These are phyloP conservation scores for Pectinophora gossypiella DNA, from an alignment of 1,140 invertebrate genomes.

Conservation along the genomic window DNA sequence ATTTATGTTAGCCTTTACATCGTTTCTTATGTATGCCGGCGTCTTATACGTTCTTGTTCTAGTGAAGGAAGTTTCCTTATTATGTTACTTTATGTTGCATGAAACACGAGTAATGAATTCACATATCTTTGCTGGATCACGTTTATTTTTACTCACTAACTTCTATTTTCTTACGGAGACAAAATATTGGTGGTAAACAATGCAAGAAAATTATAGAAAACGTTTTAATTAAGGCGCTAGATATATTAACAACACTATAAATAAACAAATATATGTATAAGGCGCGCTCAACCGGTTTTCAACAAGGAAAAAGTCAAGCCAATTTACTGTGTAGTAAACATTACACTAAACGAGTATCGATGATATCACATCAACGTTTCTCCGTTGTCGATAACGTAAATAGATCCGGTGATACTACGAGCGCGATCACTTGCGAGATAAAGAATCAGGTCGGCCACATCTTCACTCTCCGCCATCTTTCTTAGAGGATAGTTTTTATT, in stretches of 20 bases:
- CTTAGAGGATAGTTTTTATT: constrained; percentile 32
- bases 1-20: constrained; percentile 30
- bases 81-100: neutral
- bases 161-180: too few species aligned
- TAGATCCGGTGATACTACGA: constrained; percentile 88
- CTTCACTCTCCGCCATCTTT: constrained; percentile 68
- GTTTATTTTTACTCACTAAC: too few species aligned
- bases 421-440: constrained; percentile 89
- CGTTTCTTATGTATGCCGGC: neutral
- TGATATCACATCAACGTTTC: constrained; percentile 61
- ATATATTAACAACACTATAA: too few species aligned
- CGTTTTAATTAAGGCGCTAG: too few species aligned
- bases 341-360: too few species aligned
- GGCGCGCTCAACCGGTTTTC: too few species aligned
- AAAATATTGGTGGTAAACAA: too few species aligned
- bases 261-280: too few species aligned
- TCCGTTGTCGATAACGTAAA: constrained; percentile 89
- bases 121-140: too few species aligned
- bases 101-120: neutral
- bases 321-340: too few species aligned
- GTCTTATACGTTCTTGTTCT: constrained; percentile 1
- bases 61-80: neutral
- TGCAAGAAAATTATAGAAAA: too few species aligned
- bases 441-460: constrained; percentile 88
- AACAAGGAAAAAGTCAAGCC: too few species aligned